Evolutionary conservation across 2,888 invertebrate species (phyloP).

Genomic region (Argyra leucocephala): DNA sequence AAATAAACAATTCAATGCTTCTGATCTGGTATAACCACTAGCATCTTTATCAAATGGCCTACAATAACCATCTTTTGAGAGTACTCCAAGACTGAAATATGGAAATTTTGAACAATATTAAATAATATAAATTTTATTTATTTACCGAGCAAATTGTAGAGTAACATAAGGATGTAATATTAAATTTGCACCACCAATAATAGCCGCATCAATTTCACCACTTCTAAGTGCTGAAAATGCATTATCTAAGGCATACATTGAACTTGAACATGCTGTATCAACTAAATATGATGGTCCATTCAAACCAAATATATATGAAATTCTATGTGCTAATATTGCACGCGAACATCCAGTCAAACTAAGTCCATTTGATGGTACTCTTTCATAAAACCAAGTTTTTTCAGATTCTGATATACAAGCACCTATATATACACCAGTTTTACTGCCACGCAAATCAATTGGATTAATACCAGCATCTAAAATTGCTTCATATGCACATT

Average conservation of each 20-base stretch:
- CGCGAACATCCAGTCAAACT: conserved; percentile 60
- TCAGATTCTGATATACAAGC: conserved; percentile 63
- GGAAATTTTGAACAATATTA: neutral
- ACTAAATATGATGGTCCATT: conserved; percentile 81
- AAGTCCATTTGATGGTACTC: conserved; percentile 48
- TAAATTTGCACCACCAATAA: conserved; percentile 80
- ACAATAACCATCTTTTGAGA: conserved; percentile 78
- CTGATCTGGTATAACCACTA: conserved; percentile 75
- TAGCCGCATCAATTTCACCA: conserved; percentile 78
- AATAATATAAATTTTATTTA: neutral
- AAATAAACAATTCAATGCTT: conserved; percentile 60
- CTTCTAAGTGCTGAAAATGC: conserved; percentile 66
- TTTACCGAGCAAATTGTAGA: conserved; percentile 69
- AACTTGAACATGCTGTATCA: conserved; percentile 94
- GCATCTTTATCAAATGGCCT: conserved; percentile 81
- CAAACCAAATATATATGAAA: conserved; percentile 80
- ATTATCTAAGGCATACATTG: conserved; percentile 75
- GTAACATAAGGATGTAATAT: conserved; percentile 81
- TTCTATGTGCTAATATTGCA: conserved; percentile 83
- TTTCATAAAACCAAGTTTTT: conserved; percentile 60
- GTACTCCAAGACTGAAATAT: conserved; percentile 54
- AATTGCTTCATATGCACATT: conserved; percentile 67
- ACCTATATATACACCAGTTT: conserved; percentile 66
- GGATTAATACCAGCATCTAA: conserved; percentile 68
- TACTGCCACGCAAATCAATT: conserved; percentile 52